Evolutionary conservation across 2,888 invertebrate species (phyloP).

Genomic region (Eristalis intricaria): DNA sequence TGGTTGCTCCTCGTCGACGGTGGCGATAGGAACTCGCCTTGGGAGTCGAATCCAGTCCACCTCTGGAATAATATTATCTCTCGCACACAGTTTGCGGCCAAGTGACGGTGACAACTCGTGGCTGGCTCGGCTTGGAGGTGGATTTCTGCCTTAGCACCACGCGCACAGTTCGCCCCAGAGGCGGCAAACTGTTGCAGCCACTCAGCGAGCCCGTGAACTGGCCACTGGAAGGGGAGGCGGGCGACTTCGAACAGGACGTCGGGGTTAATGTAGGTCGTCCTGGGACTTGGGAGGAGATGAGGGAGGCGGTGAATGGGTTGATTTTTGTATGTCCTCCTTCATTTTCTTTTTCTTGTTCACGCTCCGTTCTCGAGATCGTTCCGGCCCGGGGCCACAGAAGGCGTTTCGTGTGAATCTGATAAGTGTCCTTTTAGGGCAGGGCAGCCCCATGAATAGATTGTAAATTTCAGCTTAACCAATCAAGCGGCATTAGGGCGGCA

Average conservation of each 20-base stretch:
- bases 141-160: constrained; percentile 54
- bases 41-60: neutral
- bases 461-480: constrained; percentile 43
- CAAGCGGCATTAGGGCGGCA: constrained; percentile 9
- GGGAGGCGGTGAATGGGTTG: constrained; percentile 26
- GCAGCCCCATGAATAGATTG: constrained; percentile 43
- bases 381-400: constrained; percentile 4
- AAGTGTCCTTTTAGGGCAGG: constrained; percentile 45
- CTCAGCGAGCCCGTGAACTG: constrained; percentile 8
- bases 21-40: neutral
- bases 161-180: constrained; percentile 20
- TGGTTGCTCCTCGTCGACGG: neutral
- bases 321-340: constrained; percentile 32
- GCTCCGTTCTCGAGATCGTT: constrained; percentile 24
- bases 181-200: constrained; percentile 65
- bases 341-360: neutral
- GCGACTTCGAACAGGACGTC: neutral
- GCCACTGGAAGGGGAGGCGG: neutral
- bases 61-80: constrained; percentile 36
- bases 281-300: neutral
- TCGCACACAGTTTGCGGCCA: constrained; percentile 27
- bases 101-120: constrained; percentile 53
- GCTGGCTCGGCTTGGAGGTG: constrained; percentile 44
- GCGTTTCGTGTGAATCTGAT: constrained; percentile 37
- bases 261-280: constrained; percentile 43